Evolutionary conservation across 53 echinoderm and acorn worm species (phyloP), one percentile per base, ranked within the genome.

Genomic region (Apostichopus leukothele): DNA sequence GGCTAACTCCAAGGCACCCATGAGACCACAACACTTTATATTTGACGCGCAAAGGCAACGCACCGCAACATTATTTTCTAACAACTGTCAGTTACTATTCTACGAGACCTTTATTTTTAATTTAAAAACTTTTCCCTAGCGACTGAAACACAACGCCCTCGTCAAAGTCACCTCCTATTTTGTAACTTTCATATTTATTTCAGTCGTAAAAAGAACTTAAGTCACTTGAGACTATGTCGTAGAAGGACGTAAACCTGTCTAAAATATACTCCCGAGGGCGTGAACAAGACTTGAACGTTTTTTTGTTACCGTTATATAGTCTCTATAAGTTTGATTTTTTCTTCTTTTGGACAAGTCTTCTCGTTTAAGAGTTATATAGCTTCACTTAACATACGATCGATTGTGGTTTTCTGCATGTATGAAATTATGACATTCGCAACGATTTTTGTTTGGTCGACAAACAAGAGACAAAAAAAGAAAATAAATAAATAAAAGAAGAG

Each of bases 71-170:
- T 67, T 67, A 67, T 67, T 67, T 67, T 67, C 68, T 67, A 67
- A 67, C 68, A 5, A 67, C 68, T 67, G n/a, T 67, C 68, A 67
- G 68, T 67, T 67, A 67, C 68, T 67, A 67, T 67, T 67, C 68
- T 67, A 67, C 68, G 68, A 67, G 68, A 67, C 68, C 68, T 67
- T 67, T 67, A 67, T 67, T 67, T 67, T 67, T 67, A 67, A 67
- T 67, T 67, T 67, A 67, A 67, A 67, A 67, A 67, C 68, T 67
- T 67, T 67, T 5, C 68, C 68, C 68, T 67, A 67, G 68, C 68
- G 68, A 67, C 68, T 67, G 68, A 67, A 67, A 67, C 68, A 67
- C 68, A 67, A 67, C 68, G 68, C 68, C 68, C 68, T 67, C 68
- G 68, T 67, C 68, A 67, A 67, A 67, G 68, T 67, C 68, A 67